Percentiles rank a stretch among this genome's conserved stretches.
Conservation (phyloP, 1,140 invertebrate species). For the Eupristina koningsbergeri region DNA sequence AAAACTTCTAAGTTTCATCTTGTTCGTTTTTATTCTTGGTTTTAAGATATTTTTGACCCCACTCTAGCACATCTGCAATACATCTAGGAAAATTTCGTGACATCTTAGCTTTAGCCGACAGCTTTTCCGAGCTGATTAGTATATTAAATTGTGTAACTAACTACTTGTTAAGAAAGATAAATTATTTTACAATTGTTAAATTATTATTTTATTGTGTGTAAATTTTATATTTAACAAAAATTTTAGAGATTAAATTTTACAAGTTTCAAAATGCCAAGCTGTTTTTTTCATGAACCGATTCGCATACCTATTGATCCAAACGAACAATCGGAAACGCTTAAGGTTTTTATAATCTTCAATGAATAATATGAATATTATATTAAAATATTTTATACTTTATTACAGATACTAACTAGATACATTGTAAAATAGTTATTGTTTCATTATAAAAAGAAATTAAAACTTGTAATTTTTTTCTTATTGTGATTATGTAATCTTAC, state of each 20-base stretch:
- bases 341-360: constrained; percentile 73
- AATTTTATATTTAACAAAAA: background rate
- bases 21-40: constrained; percentile 11
- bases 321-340: constrained; percentile 84
- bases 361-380: background rate
- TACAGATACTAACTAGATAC: too few species aligned
- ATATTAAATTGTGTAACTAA: background rate
- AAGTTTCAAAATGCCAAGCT: constrained; percentile 74
- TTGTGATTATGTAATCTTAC: too few species aligned
- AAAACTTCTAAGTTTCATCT: background rate
- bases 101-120: background rate
- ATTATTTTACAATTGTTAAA: background rate
- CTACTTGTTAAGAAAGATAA: background rate
- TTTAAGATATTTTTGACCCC: constrained; percentile 9
- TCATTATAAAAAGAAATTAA: too few species aligned
- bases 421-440: too few species aligned
- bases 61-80: background rate
- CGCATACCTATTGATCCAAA: constrained; percentile 82
- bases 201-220: background rate
- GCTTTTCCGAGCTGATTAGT: background rate
- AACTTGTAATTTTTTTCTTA: too few species aligned
- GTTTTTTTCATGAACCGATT: constrained; percentile 80
- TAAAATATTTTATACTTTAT: too few species aligned
- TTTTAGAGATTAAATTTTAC: too few species aligned
- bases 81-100: constrained; percentile 4